A percentile compares a stretch with the other conserved stretches of the same genome.
phyloP scores from a whole-genome alignment of 2,113 vertebrate species.

The Jaculus jaculus region DNA sequence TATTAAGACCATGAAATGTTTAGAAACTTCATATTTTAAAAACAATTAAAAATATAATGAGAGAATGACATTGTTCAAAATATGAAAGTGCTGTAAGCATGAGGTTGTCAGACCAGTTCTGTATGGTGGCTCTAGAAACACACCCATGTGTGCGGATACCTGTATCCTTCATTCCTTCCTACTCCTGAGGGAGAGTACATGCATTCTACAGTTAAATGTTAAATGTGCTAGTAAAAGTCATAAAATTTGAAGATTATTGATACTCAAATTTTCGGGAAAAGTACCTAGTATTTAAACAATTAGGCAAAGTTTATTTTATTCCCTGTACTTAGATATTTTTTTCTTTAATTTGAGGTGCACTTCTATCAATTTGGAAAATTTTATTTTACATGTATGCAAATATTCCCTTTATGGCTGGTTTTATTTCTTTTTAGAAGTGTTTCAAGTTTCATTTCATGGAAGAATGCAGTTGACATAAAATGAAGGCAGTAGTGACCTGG shows the following conservation, averaged over 20 bases:
- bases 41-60: not conserved
- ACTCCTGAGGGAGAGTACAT: not conserved
- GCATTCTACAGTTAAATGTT: not conserved
- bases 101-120: not conserved
- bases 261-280: constrained; percentile 16
- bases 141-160: not conserved
- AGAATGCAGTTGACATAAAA: constrained; percentile 17
- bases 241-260: not conserved
- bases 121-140: not conserved
- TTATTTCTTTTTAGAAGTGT: constrained; percentile 5
- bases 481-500: not conserved
- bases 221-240: not conserved
- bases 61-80: not conserved
- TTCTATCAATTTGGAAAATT: not conserved
- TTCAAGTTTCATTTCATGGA: constrained; percentile 1
- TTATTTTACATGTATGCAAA: not conserved
- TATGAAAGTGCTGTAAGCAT: not conserved
- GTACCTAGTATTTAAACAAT: not conserved
- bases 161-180: not conserved
- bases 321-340: not conserved
- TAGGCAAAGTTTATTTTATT: constrained; percentile 9
- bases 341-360: not conserved
- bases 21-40: not conserved
- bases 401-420: not conserved
- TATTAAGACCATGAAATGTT: not conserved